Conservation (phyloP, 2,888 invertebrate genomes). For the Dilophus febrilis region DNA sequence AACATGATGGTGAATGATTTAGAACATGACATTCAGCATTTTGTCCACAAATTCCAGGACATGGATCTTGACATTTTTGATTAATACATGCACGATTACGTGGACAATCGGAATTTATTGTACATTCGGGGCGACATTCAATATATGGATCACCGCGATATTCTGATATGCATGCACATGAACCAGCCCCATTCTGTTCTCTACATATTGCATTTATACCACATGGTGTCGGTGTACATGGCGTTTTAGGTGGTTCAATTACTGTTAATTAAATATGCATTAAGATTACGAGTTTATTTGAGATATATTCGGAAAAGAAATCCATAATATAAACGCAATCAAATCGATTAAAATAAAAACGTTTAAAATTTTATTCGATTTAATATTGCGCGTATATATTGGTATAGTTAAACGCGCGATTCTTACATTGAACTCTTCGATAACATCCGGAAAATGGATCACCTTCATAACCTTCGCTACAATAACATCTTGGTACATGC, state of each 20-base stretch:
- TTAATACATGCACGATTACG: constrained; percentile 46
- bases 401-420: too few species aligned
- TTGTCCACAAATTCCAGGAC: constrained; percentile 65
- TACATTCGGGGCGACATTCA: constrained; percentile 51
- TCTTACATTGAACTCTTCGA: constrained; percentile 32
- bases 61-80: constrained; percentile 69
- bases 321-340: too few species aligned
- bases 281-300: neutral
- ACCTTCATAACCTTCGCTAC: constrained; percentile 37
- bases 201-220: constrained; percentile 49
- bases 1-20: constrained; percentile 49
- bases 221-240: constrained; percentile 48
- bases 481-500: constrained; percentile 35
- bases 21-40: constrained; percentile 55
- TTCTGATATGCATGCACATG: constrained; percentile 44
- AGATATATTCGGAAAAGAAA: too few species aligned
- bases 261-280: neutral
- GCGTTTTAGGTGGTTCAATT: constrained; percentile 31
- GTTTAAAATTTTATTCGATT: too few species aligned
- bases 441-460: constrained; percentile 44
- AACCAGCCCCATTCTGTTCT: constrained; percentile 43
- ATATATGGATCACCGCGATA: constrained; percentile 47
- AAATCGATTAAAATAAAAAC: too few species aligned
- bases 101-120: constrained; percentile 46
- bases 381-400: constrained; percentile 1